A percentile compares a stretch with the other conserved stretches of the same genome.
These are phyloP conservation scores for Lagocephalus sceleratus DNA, from an alignment of 2,797 vertebrate species.

Conservation along the genomic window DNA sequence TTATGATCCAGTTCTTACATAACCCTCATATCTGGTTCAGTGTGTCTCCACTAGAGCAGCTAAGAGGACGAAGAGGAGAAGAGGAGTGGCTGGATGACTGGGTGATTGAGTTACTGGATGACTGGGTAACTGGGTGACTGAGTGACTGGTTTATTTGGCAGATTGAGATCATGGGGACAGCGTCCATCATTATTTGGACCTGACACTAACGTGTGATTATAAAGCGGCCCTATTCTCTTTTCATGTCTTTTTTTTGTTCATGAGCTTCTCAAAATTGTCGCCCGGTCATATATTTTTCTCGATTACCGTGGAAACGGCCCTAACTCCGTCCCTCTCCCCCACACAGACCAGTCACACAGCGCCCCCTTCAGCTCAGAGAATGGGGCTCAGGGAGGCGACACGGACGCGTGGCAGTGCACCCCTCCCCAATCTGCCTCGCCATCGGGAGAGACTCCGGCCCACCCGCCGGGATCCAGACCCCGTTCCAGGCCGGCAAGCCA, in stretches of 20 bases:
- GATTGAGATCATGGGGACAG: too few relatives aligned
- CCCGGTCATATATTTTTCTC: neutral
- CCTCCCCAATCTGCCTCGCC: constrained; percentile 86
- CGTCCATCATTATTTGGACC: too few relatives aligned
- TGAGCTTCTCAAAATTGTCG: neutral
- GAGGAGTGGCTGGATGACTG: constrained; percentile 7
- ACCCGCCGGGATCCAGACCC: constrained; percentile 37
- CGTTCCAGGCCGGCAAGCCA: constrained; percentile 77
- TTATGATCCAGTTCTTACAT: constrained; percentile 69
- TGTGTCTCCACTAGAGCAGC: constrained; percentile 57
- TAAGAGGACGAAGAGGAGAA: constrained; percentile 8
- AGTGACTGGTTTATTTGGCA: neutral
- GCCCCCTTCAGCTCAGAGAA: constrained; percentile 80
- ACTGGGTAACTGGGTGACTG: constrained; percentile 1
- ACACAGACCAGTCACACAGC: constrained; percentile 84
- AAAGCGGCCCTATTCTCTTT: too few relatives aligned
- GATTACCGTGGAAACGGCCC: neutral
- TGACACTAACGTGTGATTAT: too few relatives aligned
- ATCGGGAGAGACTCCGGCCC: constrained; percentile 77
- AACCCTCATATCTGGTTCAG: constrained; percentile 70
- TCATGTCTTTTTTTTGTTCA: too few relatives aligned
- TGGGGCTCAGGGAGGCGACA: constrained; percentile 77
- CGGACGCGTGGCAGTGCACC: constrained; percentile 82
- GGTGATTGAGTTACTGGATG: constrained; percentile 22
- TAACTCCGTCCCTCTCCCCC: neutral